These are phyloP conservation scores for Artemia sp. DNA, from an alignment of 2,888 invertebrate species.

Conservation along the genomic window DNA sequence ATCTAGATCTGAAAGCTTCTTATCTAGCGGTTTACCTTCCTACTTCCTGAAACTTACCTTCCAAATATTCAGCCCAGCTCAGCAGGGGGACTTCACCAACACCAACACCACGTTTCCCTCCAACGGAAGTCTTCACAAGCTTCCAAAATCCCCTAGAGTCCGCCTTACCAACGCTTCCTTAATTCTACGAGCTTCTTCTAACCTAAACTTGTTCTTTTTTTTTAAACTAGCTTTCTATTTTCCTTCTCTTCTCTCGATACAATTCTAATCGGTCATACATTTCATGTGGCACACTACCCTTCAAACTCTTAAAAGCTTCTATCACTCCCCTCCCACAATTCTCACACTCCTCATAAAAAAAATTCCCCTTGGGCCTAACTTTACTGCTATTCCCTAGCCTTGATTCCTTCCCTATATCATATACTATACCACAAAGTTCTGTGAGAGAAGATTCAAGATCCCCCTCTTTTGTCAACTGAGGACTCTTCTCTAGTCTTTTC, in stretches of 20 bases:
- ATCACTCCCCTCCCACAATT: too few species aligned
- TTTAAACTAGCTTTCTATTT: background rate
- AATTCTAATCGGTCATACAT: too few species aligned
- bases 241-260: too few species aligned
- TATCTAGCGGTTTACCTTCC: background rate
- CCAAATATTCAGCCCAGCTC: background rate
- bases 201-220: background rate
- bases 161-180: background rate
- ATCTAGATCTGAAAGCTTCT: conserved; percentile 10
- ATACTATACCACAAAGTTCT: background rate
- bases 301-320: too few species aligned
- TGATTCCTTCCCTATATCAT: too few species aligned
- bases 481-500: background rate
- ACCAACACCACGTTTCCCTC: background rate
- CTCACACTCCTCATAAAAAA: too few species aligned
- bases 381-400: too few species aligned
- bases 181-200: background rate
- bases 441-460: conserved; percentile 1
- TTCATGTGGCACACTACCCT: too few species aligned
- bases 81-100: background rate
- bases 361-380: too few species aligned
- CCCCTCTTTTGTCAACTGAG: conserved; percentile 10
- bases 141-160: conserved; percentile 7
- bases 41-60: background rate
- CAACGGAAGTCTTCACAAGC: background rate